These are phyloP conservation scores for Hylaea fasciaria DNA, from an alignment of 2,888 invertebrate genomes.

Conservation along the genomic window DNA sequence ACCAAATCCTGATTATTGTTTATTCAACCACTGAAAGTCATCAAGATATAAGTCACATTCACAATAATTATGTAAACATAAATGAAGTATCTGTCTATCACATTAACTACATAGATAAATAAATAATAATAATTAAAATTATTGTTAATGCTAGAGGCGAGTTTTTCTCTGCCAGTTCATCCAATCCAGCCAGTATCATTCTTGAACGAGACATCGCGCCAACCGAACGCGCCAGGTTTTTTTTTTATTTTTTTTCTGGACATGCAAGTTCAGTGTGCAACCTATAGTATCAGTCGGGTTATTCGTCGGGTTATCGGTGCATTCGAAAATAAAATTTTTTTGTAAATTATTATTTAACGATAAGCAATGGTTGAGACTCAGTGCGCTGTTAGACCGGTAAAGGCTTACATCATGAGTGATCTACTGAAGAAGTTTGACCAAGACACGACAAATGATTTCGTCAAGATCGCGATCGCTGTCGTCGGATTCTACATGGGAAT, in stretches of 20 bases:
- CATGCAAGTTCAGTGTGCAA: conserved; percentile 62
- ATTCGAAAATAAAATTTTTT: conserved; percentile 56
- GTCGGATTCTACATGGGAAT: conserved; percentile 74
- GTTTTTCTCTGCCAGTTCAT: conserved; percentile 44
- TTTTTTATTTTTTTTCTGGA: conserved; percentile 44
- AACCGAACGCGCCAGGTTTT: conserved; percentile 54
- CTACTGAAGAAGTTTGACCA: conserved; percentile 73
- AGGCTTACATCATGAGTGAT: conserved; percentile 81
- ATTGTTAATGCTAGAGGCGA: conserved; percentile 47
- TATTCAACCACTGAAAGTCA: conserved; percentile 19
- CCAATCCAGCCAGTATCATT: conserved; percentile 44
- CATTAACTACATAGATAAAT: conserved; percentile 27
- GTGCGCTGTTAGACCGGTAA: conserved; percentile 71
- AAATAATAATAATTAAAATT: conserved; percentile 11
- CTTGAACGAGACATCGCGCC: conserved; percentile 47
- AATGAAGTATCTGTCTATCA: conserved; percentile 29
- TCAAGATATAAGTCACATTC: conserved; percentile 20
- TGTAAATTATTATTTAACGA: conserved; percentile 51
- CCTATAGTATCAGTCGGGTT: conserved; percentile 63
- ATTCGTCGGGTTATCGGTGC: conserved; percentile 74
- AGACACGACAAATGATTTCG: conserved; percentile 70
- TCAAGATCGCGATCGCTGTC: conserved; percentile 67
- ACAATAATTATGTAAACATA: conserved; percentile 22
- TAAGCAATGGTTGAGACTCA: conserved; percentile 72
- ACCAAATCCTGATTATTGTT: conserved; percentile 17